Evolutionary conservation across 2,888 invertebrate species (phyloP), one percentile per base, ranked within the genome.

Genomic region (Melikaiella ostensackeni): DNA sequence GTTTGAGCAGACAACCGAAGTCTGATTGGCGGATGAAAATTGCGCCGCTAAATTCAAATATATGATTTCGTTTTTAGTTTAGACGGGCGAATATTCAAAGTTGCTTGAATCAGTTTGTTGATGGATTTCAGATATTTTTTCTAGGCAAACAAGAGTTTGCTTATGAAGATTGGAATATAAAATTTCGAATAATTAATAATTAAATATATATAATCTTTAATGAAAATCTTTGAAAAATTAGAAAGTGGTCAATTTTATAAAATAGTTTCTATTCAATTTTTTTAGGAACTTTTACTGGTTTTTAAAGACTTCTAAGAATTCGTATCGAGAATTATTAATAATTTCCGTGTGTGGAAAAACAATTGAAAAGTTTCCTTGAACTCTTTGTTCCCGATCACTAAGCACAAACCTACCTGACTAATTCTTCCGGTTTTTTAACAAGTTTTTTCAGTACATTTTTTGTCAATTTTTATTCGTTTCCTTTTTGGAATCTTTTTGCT

Each of bases 361-460:
- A 50, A 70, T 70, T 70, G 11, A 50, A 30, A 70, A 55, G n/a
- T 70, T 50, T 2, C 70, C 70, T 70, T 70, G 70, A 70, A 70
- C 70, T 70, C 70, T 50, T 70, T 70, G 70, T 70, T 70, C 70
- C 50, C 50, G 50, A 50, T 70, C 46, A 70, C 70, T 70, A 50
- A 70, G 11, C 30, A 50, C 70, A 21, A 5, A 30, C 19, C 63
- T 46, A 61, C 27, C 63, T 46, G 9, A 19, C 42, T 46, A 46
- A 70, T 70, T 70, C 50, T 70, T 70, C 70, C 70, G 50, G 46
- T 30, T 70, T 70, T 70, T 70, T 50, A 2, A 0, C 1, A 13
- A n/a, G 11, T 27, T 55, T 33, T 50, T 46, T 70, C 13, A 16
- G 7, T 11, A 16, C 16, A 59, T 27, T 59, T 59, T 27, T 27